Conservation (phyloP, 2,797 vertebrate genomes). For the Cirrhinus mrigala region DNA sequence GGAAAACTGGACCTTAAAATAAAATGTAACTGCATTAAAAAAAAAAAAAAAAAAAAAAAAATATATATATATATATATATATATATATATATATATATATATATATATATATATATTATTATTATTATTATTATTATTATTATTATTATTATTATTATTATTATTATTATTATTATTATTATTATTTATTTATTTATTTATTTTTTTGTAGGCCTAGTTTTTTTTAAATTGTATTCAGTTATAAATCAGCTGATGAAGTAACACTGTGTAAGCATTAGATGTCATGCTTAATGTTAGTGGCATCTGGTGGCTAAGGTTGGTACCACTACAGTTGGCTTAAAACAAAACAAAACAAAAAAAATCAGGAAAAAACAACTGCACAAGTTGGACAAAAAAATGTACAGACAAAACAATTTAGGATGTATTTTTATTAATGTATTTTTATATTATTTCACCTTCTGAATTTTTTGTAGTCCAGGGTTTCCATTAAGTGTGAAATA, state of each 20-base stretch:
- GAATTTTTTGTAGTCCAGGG: neutral
- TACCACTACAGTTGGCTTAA: neutral
- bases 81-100: too few species aligned
- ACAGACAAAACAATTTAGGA: neutral
- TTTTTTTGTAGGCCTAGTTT: too few species aligned
- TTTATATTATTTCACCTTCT: neutral
- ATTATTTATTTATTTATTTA: too few species aligned
- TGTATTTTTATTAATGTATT: neutral
- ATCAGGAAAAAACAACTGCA: neutral
- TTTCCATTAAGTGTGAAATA: neutral
- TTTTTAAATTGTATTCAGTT: neutral
- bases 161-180: too few species aligned
- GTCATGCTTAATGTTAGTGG: conserved; percentile 5
- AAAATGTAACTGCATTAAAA: too few species aligned
- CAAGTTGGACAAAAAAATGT: neutral
- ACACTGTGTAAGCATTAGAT: neutral
- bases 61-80: too few species aligned
- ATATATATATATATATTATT: too few species aligned
- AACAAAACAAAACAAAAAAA: too few species aligned
- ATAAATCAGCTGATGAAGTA: conserved; percentile 1
- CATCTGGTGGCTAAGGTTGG: neutral
- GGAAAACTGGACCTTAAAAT: too few species aligned
- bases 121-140: too few species aligned
- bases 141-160: too few species aligned
- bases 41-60: neutral